These are phyloP conservation scores for Chironomus tentans DNA, from an alignment of 2,888 invertebrate genomes.

Conservation along the genomic window DNA sequence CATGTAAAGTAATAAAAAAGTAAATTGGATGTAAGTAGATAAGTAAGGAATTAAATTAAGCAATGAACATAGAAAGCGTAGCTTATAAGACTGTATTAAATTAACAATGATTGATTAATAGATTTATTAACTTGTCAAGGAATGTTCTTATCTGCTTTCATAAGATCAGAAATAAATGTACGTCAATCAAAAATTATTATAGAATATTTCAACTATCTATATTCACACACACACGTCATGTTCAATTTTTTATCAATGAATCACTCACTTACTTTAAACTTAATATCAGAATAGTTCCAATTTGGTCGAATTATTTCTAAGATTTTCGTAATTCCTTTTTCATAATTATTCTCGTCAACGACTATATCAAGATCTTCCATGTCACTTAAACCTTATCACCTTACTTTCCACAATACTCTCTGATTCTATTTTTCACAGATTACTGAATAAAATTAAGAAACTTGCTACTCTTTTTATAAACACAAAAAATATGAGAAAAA, in stretches of 20 bases:
- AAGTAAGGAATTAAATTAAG: too few species aligned
- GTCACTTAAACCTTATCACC: not conserved
- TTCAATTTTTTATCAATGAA: not conserved
- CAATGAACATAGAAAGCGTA: too few species aligned
- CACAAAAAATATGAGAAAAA: too few species aligned
- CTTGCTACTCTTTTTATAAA: too few species aligned
- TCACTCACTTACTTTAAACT: slow-evolving; percentile 55
- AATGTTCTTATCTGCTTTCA: too few species aligned
- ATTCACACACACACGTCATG: not conserved
- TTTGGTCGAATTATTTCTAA: slow-evolving; percentile 58
- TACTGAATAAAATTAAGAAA: too few species aligned
- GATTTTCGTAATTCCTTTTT: slow-evolving; percentile 57
- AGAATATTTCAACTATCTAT: not conserved
- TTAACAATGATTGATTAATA: too few species aligned
- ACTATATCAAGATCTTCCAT: slow-evolving; percentile 3
- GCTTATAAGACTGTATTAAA: too few species aligned
- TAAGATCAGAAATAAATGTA: too few species aligned
- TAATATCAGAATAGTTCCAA: slow-evolving; percentile 52
- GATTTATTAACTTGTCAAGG: too few species aligned
- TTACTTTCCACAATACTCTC: not conserved
- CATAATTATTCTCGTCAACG: slow-evolving; percentile 57
- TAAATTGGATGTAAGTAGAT: too few species aligned
- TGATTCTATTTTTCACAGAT: too few species aligned
- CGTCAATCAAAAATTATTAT: not conserved
- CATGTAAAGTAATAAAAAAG: not conserved